phyloP scores from a whole-genome alignment of 2,888 invertebrate species.

The Gibbula magus region DNA sequence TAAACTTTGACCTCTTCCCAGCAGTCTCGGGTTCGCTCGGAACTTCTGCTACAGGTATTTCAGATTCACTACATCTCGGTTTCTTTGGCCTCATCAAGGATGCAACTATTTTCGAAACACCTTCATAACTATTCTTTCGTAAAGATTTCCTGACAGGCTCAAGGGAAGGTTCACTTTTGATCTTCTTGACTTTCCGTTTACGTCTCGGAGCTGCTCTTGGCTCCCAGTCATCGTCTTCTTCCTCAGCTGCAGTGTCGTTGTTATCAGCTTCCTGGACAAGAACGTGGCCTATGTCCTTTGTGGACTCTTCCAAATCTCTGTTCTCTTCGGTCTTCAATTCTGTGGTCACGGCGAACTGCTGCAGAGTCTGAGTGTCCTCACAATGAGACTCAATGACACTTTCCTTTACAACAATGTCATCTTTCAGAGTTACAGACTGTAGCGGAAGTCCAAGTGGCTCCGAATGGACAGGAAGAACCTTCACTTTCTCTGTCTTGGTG shows the following conservation, averaged over 20 bases:
- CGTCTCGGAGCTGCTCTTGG: not conserved
- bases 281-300: too few species aligned
- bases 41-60: not conserved
- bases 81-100: not conserved
- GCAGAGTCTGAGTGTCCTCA: too few species aligned
- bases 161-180: not conserved
- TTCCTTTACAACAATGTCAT: too few species aligned
- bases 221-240: not conserved
- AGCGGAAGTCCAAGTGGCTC: too few species aligned
- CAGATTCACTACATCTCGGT: not conserved
- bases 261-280: not conserved
- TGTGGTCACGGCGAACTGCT: too few species aligned
- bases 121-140: not conserved
- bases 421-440: too few species aligned
- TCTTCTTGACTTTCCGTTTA: too few species aligned
- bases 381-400: too few species aligned
- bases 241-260: not conserved
- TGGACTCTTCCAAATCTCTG: too few species aligned
- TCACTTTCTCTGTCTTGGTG: too few species aligned
- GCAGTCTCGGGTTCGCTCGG: not conserved
- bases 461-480: too few species aligned
- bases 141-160: not conserved
- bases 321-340: too few species aligned
- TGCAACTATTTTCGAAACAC: constrained; percentile 7
- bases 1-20: not conserved